phyloP scores from a whole-genome alignment of 1,140 invertebrate genomes.

The Drosophila nannoptera region DNA sequence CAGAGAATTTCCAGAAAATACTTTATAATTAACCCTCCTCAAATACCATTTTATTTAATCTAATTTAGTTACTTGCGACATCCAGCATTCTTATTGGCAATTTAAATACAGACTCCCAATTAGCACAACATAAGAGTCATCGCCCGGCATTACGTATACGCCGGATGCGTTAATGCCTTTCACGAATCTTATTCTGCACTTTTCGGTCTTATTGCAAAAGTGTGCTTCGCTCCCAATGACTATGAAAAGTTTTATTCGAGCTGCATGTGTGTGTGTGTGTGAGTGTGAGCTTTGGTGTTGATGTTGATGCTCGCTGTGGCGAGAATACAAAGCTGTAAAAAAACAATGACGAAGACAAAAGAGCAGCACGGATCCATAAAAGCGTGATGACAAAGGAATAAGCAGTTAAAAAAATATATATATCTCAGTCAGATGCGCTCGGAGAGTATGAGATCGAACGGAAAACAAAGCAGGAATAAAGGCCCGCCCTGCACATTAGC shows the following conservation, averaged over 20 bases:
- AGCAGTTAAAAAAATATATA: constrained; percentile 42
- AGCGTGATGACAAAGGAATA: constrained; percentile 47
- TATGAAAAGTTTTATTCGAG: constrained; percentile 42
- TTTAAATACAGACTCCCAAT: neutral
- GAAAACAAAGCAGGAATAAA: constrained; percentile 12
- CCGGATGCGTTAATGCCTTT: constrained; percentile 34
- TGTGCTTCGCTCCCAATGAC: constrained; percentile 33
- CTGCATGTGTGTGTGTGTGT: constrained; percentile 4
- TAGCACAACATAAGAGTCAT: constrained; percentile 21
- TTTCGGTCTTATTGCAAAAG: constrained; percentile 39
- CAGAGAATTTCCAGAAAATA: too few relatives aligned
- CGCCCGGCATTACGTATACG: constrained; percentile 35
- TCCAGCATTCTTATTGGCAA: constrained; percentile 6
- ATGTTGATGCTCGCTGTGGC: neutral
- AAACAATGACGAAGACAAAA: constrained; percentile 47
- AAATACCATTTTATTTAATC: too few relatives aligned
- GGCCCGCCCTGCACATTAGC: constrained; percentile 24
- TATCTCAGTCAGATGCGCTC: constrained; percentile 10
- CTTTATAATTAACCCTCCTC: too few relatives aligned
- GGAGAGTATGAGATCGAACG: constrained; percentile 10
- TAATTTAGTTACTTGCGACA: too few relatives aligned
- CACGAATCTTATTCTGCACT: constrained; percentile 34
- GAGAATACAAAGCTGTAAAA: constrained; percentile 47
- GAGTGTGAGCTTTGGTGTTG: neutral
- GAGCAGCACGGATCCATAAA: constrained; percentile 36